Percentiles rank a stretch among this genome's conserved stretches.
These are phyloP conservation scores for Acipenser transmontanus DNA, from an alignment of 2,797 vertebrate species.

Conservation along the genomic window DNA sequence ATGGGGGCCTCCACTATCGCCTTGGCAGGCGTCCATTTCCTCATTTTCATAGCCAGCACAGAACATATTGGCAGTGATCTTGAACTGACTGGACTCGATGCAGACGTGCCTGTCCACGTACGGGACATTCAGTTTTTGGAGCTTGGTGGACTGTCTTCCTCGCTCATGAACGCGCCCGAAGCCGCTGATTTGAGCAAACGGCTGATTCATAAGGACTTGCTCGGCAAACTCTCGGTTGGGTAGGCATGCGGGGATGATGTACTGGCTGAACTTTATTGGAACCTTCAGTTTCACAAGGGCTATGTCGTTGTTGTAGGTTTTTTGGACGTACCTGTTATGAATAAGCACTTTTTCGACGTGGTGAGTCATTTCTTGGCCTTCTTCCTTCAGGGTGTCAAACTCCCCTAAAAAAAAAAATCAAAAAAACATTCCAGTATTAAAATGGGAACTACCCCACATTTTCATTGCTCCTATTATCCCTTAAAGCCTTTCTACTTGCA, in stretches of 20 bases:
- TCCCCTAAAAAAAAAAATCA: constrained; percentile 59
- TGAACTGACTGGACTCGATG: constrained; percentile 68
- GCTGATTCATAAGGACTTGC: constrained; percentile 72
- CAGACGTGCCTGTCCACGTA: constrained; percentile 71
- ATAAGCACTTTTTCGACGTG: constrained; percentile 55
- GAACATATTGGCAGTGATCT: constrained; percentile 79
- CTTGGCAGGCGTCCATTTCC: constrained; percentile 80
- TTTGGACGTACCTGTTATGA: constrained; percentile 53
- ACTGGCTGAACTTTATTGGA: constrained; percentile 65
- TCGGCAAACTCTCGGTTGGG: constrained; percentile 77
- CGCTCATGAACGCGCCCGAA: constrained; percentile 75
- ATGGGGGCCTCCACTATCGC: constrained; percentile 90
- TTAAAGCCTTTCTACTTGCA: no score
- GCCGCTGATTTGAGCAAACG: constrained; percentile 69
- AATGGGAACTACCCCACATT: no score
- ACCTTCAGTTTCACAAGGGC: constrained; percentile 72
- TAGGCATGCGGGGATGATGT: constrained; percentile 75
- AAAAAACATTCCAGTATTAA: no score
- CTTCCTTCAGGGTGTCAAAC: constrained; percentile 48
- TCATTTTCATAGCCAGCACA: constrained; percentile 76
- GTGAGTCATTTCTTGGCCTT: constrained; percentile 50
- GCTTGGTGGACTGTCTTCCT: constrained; percentile 47
- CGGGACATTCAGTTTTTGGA: constrained; percentile 74
- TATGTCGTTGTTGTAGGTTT: constrained; percentile 83
- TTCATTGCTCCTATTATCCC: no score